Percentiles rank a stretch among this genome's conserved stretches.
Evolutionary conservation across 2,797 vertebrate species (phyloP).

Genomic region (Rhinichthys osculus): DNA sequence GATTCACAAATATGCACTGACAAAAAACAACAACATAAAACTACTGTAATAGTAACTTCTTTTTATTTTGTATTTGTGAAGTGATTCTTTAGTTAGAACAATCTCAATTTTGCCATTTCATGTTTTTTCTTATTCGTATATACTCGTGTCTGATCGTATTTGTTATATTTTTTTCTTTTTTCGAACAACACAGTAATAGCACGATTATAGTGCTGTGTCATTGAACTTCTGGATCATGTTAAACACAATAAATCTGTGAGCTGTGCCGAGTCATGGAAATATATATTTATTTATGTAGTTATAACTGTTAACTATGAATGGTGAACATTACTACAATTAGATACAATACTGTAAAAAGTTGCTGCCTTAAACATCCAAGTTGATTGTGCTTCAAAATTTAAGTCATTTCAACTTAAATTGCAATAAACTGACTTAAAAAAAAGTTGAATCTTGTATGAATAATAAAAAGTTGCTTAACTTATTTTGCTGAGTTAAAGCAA

Average conservation of each 20-base stretch:
- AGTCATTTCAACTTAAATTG: too few relatives aligned
- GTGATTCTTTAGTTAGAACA: neutral
- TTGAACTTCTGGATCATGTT: neutral
- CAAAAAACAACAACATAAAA: neutral
- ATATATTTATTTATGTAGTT: neutral
- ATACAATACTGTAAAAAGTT: too few relatives aligned
- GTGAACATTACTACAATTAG: neutral
- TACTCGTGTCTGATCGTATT: neutral
- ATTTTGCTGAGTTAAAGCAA: too few relatives aligned
- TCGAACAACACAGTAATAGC: neutral
- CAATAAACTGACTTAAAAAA: too few relatives aligned
- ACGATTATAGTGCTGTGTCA: neutral
- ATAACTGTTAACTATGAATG: neutral
- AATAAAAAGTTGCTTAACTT: too few relatives aligned
- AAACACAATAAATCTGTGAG: neutral
- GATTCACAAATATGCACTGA: constrained; percentile 5
- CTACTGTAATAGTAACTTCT: neutral
- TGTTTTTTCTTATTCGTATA: neutral
- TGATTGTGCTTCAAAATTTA: too few relatives aligned
- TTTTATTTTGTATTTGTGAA: constrained; percentile 13
- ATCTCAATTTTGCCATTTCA: neutral
- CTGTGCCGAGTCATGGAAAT: neutral
- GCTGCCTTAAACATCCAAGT: too few relatives aligned
- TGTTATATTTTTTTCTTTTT: neutral
- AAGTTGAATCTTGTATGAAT: too few relatives aligned